Evolutionary conservation across 2,797 vertebrate species (phyloP).

Genomic region (Lutjanus argentimaculatus): DNA sequence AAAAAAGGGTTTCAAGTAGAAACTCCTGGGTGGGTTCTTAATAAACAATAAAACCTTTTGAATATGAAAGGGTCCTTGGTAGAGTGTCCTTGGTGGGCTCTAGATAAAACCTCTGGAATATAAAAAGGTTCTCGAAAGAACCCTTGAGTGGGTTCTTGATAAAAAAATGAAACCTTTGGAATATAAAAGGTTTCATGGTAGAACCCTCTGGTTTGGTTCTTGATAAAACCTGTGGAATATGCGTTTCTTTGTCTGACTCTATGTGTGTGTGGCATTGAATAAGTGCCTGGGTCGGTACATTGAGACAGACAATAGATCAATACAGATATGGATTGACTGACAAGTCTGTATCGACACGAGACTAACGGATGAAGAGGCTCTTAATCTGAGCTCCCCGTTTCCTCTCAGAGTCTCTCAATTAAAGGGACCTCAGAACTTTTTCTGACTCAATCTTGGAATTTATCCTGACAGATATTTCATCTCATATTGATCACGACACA

Average conservation of each 20-base stretch:
- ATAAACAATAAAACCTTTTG: too few relatives aligned
- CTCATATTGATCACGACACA: conserved; percentile 37
- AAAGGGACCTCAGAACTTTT: conserved; percentile 35
- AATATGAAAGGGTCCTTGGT: too few relatives aligned
- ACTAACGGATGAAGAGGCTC: conserved; percentile 47
- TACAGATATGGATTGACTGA: conserved; percentile 65
- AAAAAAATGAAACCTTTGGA: too few relatives aligned
- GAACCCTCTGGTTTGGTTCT: too few relatives aligned
- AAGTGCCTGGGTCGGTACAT: background rate
- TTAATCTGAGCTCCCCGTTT: conserved; percentile 23
- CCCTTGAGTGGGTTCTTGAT: too few relatives aligned
- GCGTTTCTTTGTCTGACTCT: conserved; percentile 1
- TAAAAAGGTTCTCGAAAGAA: too few relatives aligned
- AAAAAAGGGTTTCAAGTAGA: too few relatives aligned
- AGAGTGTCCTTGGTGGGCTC: too few relatives aligned
- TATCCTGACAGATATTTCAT: conserved; percentile 29
- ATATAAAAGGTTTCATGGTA: too few relatives aligned
- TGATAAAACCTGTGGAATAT: too few relatives aligned
- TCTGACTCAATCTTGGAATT: conserved; percentile 49
- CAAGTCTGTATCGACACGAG: conserved; percentile 46
- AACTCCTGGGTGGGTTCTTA: too few relatives aligned
- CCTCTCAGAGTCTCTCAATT: conserved; percentile 30
- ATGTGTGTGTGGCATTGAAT: conserved; percentile 23
- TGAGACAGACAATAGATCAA: conserved; percentile 58
- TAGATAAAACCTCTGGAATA: too few relatives aligned